These are phyloP conservation scores for Ganaspis brasiliensis DNA, from an alignment of 2,888 invertebrate species.

Conservation along the genomic window DNA sequence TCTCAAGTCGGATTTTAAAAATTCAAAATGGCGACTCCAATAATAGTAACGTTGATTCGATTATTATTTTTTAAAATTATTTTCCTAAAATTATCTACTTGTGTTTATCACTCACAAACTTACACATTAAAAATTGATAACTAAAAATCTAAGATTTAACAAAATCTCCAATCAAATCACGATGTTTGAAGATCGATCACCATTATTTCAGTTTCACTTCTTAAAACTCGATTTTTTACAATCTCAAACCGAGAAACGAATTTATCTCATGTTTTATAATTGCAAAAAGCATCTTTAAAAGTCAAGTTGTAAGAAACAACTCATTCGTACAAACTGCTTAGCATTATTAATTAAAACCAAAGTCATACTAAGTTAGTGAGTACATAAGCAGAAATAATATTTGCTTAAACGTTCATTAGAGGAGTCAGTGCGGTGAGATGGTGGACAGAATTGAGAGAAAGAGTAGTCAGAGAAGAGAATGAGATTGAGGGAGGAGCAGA, in stretches of 20 bases:
- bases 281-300: neutral
- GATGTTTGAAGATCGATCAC: too few species aligned
- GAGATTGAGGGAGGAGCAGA: constrained; percentile 40
- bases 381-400: constrained; percentile 80
- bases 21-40: too few species aligned
- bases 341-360: constrained; percentile 80
- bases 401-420: constrained; percentile 79
- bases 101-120: too few species aligned
- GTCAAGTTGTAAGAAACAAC: neutral
- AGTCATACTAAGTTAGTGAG: constrained; percentile 79
- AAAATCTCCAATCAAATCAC: too few species aligned
- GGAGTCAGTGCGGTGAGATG: constrained; percentile 70
- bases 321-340: constrained; percentile 69
- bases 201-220: neutral
- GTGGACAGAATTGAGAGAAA: constrained; percentile 54
- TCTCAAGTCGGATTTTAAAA: too few species aligned
- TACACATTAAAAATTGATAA: too few species aligned
- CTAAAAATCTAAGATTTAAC: too few species aligned
- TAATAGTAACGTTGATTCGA: too few species aligned
- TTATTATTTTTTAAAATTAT: too few species aligned
- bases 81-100: too few species aligned
- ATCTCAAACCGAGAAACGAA: neutral
- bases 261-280: neutral
- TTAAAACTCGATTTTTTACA: too few species aligned
- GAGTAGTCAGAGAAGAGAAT: constrained; percentile 26